A percentile compares a stretch with the other conserved stretches of the same genome.
Conservation (phyloP, 2,888 invertebrate genomes). For the Candidula unifasciata region DNA sequence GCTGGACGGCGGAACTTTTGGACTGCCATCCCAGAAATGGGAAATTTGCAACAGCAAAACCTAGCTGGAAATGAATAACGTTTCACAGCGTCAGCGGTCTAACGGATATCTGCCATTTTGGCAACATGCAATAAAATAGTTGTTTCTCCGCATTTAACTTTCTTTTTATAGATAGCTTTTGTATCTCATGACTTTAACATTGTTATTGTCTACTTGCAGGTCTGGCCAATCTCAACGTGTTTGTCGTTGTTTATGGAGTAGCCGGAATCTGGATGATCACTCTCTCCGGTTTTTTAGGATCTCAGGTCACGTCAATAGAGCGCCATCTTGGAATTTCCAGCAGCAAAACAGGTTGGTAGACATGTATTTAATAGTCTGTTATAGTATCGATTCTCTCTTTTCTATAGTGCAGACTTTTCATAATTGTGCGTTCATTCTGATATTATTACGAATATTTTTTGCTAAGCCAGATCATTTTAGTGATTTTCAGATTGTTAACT, state of each 20-base stretch:
- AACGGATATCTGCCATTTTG: not conserved
- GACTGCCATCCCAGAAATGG: too few species aligned
- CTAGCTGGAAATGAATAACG: not conserved
- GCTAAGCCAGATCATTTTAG: too few species aligned
- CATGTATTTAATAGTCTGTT: too few species aligned
- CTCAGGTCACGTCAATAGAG: slow-evolving; percentile 44
- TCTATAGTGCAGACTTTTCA: too few species aligned
- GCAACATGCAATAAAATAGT: not conserved
- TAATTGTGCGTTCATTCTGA: too few species aligned
- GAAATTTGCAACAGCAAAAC: too few species aligned
- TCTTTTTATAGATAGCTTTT: not conserved
- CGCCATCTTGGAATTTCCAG: slow-evolving; percentile 42
- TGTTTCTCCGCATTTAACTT: not conserved
- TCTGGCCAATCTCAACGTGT: slow-evolving; percentile 25
- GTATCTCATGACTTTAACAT: too few species aligned
- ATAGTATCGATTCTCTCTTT: too few species aligned
- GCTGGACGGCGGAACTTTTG: too few species aligned
- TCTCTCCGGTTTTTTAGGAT: slow-evolving; percentile 1
- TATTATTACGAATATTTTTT: too few species aligned
- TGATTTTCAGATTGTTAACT: too few species aligned
- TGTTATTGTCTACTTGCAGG: not conserved
- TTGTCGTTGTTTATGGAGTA: slow-evolving; percentile 30
- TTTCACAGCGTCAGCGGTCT: not conserved
- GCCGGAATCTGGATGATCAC: slow-evolving; percentile 44
- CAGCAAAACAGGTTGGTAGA: slow-evolving; percentile 28